Percentiles rank a stretch among this genome's conserved stretches.
These are phyloP conservation scores for Pseudochaenichthys georgianus DNA, from an alignment of 2,797 vertebrate genomes.

Conservation along the genomic window DNA sequence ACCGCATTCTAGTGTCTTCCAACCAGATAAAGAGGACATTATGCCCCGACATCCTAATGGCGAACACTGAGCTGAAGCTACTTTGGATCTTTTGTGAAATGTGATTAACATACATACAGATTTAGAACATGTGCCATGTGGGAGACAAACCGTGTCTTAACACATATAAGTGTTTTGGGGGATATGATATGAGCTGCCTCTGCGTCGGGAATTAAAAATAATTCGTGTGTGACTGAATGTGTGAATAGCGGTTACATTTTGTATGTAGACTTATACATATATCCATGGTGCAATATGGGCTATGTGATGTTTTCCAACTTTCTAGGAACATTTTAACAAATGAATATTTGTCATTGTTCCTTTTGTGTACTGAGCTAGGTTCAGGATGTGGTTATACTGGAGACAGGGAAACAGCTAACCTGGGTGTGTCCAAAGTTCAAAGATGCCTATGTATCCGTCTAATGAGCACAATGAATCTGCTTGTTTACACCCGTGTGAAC, in stretches of 20 bases:
- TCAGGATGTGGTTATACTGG: not conserved
- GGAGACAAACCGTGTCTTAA: not conserved
- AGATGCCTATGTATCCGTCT: not conserved
- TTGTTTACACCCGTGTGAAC: not conserved
- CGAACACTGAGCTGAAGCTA: conserved; percentile 11
- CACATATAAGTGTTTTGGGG: not conserved
- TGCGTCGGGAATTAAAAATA: not conserved
- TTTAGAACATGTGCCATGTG: conserved; percentile 1
- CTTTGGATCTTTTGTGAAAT: conserved; percentile 6
- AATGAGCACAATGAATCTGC: not conserved
- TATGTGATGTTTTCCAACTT: not conserved
- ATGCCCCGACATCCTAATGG: conserved; percentile 7
- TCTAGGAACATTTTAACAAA: not conserved
- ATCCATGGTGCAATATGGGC: not conserved
- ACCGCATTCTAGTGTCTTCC: conserved; percentile 5
- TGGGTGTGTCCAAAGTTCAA: not conserved
- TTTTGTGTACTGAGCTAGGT: not conserved
- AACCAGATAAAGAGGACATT: conserved; percentile 24
- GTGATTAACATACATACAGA: conserved; percentile 17
- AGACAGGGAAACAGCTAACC: not conserved
- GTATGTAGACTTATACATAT: not conserved
- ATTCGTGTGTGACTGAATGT: not conserved
- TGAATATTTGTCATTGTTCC: too few species aligned
- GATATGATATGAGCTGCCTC: not conserved
- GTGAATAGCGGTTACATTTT: not conserved